phyloP scores from a whole-genome alignment of 1,140 invertebrate genomes.

The Episyrphus balteatus region DNA sequence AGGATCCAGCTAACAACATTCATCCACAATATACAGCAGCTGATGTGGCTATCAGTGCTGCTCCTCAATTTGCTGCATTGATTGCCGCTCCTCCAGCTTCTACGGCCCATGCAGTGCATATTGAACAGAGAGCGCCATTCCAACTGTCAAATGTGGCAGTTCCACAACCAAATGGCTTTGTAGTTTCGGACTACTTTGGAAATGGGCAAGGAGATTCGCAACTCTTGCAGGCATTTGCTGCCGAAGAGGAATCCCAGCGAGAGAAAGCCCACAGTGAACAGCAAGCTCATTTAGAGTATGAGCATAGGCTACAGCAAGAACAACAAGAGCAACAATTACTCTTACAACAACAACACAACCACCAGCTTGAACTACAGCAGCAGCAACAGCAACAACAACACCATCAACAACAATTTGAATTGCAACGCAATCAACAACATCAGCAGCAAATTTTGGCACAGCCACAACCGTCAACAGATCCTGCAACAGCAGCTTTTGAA shows the following conservation, averaged over 20 bases:
- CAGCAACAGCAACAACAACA: slow-evolving; percentile 12
- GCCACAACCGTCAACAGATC: slow-evolving; percentile 10
- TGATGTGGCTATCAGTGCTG: not conserved
- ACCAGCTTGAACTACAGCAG: slow-evolving; percentile 6
- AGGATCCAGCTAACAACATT: slow-evolving; percentile 29
- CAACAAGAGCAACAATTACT: slow-evolving; percentile 8
- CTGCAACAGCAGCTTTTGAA: slow-evolving; percentile 22
- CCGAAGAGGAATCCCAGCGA: slow-evolving; percentile 19
- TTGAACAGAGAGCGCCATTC: slow-evolving; percentile 17
- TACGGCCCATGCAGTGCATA: slow-evolving; percentile 13
- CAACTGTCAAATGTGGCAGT: slow-evolving; percentile 21
- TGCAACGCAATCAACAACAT: slow-evolving; percentile 10
- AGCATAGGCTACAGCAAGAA: slow-evolving; percentile 17
- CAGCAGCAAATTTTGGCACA: slow-evolving; percentile 7
- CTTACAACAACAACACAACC: slow-evolving; percentile 13
- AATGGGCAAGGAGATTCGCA: slow-evolving; percentile 24
- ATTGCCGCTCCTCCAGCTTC: slow-evolving; percentile 25
- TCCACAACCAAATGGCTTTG: slow-evolving; percentile 22
- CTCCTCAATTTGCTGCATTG: slow-evolving; percentile 28
- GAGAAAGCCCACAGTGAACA: slow-evolving; percentile 24
- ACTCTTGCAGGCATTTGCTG: slow-evolving; percentile 24
- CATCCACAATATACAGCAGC: slow-evolving; percentile 21
- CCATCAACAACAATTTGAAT: slow-evolving; percentile 13
- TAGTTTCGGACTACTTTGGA: slow-evolving; percentile 31
- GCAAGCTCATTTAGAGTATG: slow-evolving; percentile 21